Conservation (phyloP, 2,113 vertebrate genomes). For the Edolisoma coerulescens region DNA sequence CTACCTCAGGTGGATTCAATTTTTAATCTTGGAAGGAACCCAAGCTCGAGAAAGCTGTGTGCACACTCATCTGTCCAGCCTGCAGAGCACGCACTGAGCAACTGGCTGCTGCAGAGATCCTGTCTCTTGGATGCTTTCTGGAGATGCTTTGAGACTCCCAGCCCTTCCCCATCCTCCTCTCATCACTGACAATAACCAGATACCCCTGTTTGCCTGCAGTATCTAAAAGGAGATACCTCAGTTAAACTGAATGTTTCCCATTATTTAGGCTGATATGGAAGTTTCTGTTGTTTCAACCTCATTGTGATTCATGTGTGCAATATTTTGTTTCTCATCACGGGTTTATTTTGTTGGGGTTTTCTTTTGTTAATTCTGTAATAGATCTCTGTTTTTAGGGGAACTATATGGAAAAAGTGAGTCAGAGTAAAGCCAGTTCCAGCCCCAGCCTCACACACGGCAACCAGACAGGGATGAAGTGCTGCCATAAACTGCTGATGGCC, state of each 20-base stretch:
- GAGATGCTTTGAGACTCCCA: background rate
- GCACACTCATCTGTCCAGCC: background rate
- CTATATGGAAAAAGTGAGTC: background rate
- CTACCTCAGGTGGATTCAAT: conserved; percentile 53
- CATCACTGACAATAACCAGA: conserved; percentile 49
- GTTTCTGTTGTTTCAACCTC: background rate
- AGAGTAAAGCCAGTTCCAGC: background rate
- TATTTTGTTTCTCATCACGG: background rate
- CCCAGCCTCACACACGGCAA: background rate
- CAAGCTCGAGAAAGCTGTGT: background rate
- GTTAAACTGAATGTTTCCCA: conserved; percentile 12
- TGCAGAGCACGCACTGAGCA: background rate
- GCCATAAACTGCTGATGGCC: background rate
- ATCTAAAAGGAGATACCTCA: background rate
- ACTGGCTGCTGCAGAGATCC: background rate
- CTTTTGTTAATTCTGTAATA: background rate
- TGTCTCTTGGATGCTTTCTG: conserved; percentile 2
- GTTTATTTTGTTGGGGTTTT: background rate
- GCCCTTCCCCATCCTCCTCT: background rate
- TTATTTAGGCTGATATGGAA: background rate
- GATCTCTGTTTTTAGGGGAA: background rate
- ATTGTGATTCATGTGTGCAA: background rate
- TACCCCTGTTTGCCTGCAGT: background rate
- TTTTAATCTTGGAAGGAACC: conserved; percentile 32
- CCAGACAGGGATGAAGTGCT: conserved; percentile 11